Evolutionary conservation across 2,113 vertebrate genomes (phyloP), one percentile per base, ranked within the genome.

Genomic region (Spea multiplicata): DNA sequence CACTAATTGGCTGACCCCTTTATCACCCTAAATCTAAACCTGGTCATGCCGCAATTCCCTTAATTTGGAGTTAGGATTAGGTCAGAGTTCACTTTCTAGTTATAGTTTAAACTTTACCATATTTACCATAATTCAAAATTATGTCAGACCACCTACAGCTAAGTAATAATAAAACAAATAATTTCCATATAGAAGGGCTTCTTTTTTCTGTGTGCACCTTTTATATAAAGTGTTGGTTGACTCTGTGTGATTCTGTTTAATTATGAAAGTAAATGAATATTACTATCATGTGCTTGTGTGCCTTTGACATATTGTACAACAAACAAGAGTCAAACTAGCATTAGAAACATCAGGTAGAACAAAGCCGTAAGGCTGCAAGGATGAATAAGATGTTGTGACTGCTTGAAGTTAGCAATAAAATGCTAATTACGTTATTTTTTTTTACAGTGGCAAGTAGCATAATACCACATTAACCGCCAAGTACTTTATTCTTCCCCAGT

Each of bases 321-420:
- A 69, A 76, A 68, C 57, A 53, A 52, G 44, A 76, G 66, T n/a
- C 68, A 66, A 69, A 76, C 65, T 59, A 44, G 45, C 59, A 16
- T 59, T 57, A n/a, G 67, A 76, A 69, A 52, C 74, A 76, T 59
- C 66, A 68, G 74, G 74, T 76, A 45, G 47, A 67, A 75, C 55
- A 69, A 53, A 12, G 74, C 74, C 68, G 65, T 44, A 7, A 61
- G 61, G 73, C 61, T 47, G 4, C 17, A 68, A 57, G 46, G 65
- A 76, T 75, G 52, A 57, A 59, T 47, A 48, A 13, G 66, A 61
- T 59, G 49, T 44, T 76, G 14, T 48, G 65, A 76, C 14, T 50
- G 50, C 65, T 59, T n/a, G 16, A 61, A 52, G 73, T 50, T 61
- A 65, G 73, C 44, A 13, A 7, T n/a, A 69, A 69, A 46, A 76